These are phyloP conservation scores for Ectobius pallidus DNA, from an alignment of 2,888 invertebrate species.

Conservation along the genomic window DNA sequence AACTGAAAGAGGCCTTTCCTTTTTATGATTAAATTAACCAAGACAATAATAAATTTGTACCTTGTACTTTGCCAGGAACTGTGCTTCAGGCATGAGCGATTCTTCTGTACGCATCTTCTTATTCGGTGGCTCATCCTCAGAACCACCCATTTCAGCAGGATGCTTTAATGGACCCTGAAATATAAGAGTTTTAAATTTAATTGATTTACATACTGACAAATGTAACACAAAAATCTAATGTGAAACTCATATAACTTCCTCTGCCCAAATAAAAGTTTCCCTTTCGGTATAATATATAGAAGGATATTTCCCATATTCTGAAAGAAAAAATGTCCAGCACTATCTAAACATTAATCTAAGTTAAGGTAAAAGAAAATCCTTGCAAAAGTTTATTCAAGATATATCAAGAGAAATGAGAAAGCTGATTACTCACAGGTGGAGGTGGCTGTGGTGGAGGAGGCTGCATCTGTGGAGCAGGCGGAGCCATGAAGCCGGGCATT, in stretches of 20 bases:
- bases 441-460: conserved; percentile 53
- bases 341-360: too few relatives aligned
- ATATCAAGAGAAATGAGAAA: too few relatives aligned
- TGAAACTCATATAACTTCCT: too few relatives aligned
- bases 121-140: conserved; percentile 77
- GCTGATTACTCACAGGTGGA: conserved; percentile 51
- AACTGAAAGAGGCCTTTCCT: neutral
- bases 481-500: conserved; percentile 55
- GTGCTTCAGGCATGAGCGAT: conserved; percentile 86
- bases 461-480: conserved; percentile 52
- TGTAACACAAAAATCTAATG: too few relatives aligned
- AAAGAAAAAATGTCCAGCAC: neutral
- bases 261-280: too few relatives aligned
- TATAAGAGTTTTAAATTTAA: neutral
- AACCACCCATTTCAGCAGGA: conserved; percentile 53
- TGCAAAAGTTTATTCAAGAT: too few relatives aligned
- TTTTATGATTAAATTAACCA: neutral
- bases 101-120: conserved; percentile 94
- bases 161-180: conserved; percentile 59
- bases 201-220: too few relatives aligned
- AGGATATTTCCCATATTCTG: neutral
- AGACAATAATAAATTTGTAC: conserved; percentile 49
- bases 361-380: too few relatives aligned
- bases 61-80: conserved; percentile 74
- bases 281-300: too few relatives aligned